Base-by-base conservation (phyloP, 2,113 vertebrate species). In the Nibea albiflora region DNA sequence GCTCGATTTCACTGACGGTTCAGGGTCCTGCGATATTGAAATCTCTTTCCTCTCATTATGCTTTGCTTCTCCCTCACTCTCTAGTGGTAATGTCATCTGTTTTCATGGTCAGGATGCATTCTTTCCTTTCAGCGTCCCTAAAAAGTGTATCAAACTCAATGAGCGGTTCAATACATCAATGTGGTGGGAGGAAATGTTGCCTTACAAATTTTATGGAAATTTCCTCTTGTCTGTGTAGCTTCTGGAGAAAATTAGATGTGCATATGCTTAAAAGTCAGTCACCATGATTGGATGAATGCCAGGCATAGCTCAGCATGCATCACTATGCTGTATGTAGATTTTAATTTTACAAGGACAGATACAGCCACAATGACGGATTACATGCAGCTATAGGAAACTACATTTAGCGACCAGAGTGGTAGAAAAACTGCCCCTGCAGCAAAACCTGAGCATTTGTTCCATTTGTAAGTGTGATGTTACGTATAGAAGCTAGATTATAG, bases 141-240 rank as follows among this genome's bases (percentile, higher is more conserved):
- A 89, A 89, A 89, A 39, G 44, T 73, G 24, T 84, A 83, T 93
- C 92, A 90, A 89, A 93, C 89, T 86, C 83, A 78, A 93, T 93
- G 85, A 89, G 78, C 2, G 1, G 24, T 91, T 76, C 89, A 93
- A 94, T 94, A 90, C 84, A 94, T 94, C 92, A 93, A 68, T 72
- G 71, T 35, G 44, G 54, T 67, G 22, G 74, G 79, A 82, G 82
- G 84, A 84, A 90, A 89, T 88, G 84, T 85, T 84, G 87, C 83
- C 83, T 83, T 85, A 84, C 77, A 88, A 82, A 91, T 90, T 78
- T 78, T 93, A 94, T 93, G 92, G 89, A 94, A 93, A 94, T 94
- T 81, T 90, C 31, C 91, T 94, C 90, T 93, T 87, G 87, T 76
- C 66, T 90, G 72, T 76, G 63, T 61, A 64, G 71, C 71, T 74